Evolutionary conservation across 2,888 invertebrate genomes (phyloP).

Genomic region (Lasioglossum oenotherae): DNA sequence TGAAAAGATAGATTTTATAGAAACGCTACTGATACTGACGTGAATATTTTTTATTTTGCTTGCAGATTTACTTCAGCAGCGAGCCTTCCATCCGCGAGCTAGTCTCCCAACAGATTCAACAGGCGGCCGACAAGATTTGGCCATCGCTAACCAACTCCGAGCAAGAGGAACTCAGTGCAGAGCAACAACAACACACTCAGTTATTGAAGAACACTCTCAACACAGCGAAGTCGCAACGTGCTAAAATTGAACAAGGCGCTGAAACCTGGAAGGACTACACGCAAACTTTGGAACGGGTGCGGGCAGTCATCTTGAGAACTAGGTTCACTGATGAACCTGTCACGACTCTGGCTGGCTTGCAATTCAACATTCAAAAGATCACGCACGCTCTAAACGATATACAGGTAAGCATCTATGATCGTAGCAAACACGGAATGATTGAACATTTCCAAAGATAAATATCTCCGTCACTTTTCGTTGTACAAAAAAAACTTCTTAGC

Average conservation of each 20-base stretch:
- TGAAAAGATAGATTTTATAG: not conserved
- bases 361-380: slow-evolving; percentile 93
- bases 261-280: slow-evolving; percentile 95
- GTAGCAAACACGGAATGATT: not conserved
- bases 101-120: slow-evolving; percentile 92
- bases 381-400: slow-evolving; percentile 89
- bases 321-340: slow-evolving; percentile 92
- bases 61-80: slow-evolving; percentile 90
- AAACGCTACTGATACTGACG: not conserved
- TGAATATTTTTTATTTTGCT: not conserved
- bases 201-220: slow-evolving; percentile 92
- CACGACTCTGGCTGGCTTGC: slow-evolving; percentile 91
- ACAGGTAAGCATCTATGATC: slow-evolving; percentile 78
- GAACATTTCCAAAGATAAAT: not conserved
- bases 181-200: slow-evolving; percentile 93
- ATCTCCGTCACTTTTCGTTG: too few relatives aligned
- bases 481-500: too few relatives aligned
- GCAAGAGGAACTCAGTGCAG: slow-evolving; percentile 93
- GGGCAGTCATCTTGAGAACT: slow-evolving; percentile 90
- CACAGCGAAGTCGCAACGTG: slow-evolving; percentile 92
- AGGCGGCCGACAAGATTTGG: slow-evolving; percentile 95
- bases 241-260: slow-evolving; percentile 92
- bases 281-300: slow-evolving; percentile 91
- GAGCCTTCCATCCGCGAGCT: slow-evolving; percentile 92
- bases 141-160: slow-evolving; percentile 92